Percentiles rank a stretch among this genome's conserved stretches.
Conservation (phyloP, 1,140 invertebrate species). For the Drosophila persimilis region DNA sequence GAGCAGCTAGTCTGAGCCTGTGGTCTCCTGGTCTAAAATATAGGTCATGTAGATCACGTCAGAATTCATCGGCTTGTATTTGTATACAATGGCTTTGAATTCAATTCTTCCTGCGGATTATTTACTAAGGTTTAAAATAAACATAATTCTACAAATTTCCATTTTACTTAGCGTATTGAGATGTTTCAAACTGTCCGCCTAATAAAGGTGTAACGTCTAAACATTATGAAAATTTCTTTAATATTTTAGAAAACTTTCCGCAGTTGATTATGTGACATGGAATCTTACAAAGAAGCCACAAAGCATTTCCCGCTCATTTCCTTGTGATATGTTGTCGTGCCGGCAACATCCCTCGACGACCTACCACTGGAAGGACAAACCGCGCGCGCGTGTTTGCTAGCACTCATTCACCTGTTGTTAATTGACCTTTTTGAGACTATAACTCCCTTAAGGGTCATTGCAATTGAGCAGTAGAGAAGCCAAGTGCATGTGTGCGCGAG, state of each 20-base stretch:
- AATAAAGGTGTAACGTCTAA: no score
- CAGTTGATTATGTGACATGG: no score
- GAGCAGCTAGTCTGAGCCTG: constrained; percentile 20
- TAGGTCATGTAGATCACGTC: no score
- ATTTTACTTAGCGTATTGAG: no score
- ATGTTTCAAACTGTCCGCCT: no score
- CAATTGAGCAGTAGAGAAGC: constrained; percentile 19
- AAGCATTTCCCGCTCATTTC: constrained; percentile 55
- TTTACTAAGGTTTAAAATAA: no score
- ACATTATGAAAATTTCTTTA: no score
- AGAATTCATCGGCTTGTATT: no score
- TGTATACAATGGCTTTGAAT: no score
- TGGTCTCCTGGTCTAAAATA: not conserved
- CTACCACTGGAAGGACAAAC: constrained; percentile 8
- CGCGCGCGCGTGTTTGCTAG: constrained; percentile 40
- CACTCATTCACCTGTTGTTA: constrained; percentile 73
- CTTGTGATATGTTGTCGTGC: constrained; percentile 11
- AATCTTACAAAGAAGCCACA: not conserved
- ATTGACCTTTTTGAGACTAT: constrained; percentile 66
- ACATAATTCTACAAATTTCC: no score
- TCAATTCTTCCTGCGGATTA: no score
- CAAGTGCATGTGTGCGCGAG: not conserved
- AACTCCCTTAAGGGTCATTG: constrained; percentile 43
- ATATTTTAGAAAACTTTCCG: no score
- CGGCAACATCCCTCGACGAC: constrained; percentile 7